phyloP scores from a whole-genome alignment of 1,140 invertebrate genomes.

The Cotesia chilonis region DNA sequence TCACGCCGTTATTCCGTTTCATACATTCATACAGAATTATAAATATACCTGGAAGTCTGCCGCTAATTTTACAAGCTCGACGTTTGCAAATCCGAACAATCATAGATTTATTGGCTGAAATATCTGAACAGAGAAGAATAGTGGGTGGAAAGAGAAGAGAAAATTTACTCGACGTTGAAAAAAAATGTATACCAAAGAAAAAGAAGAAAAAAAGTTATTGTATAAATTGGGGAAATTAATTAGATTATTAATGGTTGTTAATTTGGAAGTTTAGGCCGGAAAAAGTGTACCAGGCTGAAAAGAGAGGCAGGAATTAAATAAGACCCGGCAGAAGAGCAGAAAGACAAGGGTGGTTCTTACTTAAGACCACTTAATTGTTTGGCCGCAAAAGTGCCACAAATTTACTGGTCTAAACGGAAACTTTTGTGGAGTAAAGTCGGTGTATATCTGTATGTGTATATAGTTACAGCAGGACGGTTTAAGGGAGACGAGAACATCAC shows the following conservation, averaged over 20 bases:
- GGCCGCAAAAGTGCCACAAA: conserved; percentile 25
- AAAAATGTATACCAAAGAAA: background rate
- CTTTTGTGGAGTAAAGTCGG: background rate
- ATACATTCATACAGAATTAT: conserved; percentile 3
- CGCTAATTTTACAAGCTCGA: conserved; percentile 22
- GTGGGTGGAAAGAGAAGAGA: too few relatives aligned
- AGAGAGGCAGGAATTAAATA: background rate
- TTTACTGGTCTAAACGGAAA: conserved; percentile 29
- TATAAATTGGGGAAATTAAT: too few relatives aligned
- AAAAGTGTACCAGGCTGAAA: background rate
- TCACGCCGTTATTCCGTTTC: background rate
- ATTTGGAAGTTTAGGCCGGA: too few relatives aligned
- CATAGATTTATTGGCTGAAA: conserved; percentile 22
- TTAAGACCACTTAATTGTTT: conserved; percentile 31
- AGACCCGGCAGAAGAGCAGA: background rate
- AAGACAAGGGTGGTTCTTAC: conserved; percentile 2
- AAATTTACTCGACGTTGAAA: too few relatives aligned
- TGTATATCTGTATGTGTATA: background rate
- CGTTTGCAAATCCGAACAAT: conserved; percentile 12
- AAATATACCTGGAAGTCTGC: conserved; percentile 11
- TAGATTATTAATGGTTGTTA: too few relatives aligned
- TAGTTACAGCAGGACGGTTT: background rate
- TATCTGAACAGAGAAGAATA: background rate
- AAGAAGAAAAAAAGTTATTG: background rate
- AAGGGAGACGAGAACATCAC: conserved; percentile 20